These are phyloP conservation scores for Drosophila neonasuta DNA, from an alignment of 2,888 invertebrate genomes.

Conservation along the genomic window DNA sequence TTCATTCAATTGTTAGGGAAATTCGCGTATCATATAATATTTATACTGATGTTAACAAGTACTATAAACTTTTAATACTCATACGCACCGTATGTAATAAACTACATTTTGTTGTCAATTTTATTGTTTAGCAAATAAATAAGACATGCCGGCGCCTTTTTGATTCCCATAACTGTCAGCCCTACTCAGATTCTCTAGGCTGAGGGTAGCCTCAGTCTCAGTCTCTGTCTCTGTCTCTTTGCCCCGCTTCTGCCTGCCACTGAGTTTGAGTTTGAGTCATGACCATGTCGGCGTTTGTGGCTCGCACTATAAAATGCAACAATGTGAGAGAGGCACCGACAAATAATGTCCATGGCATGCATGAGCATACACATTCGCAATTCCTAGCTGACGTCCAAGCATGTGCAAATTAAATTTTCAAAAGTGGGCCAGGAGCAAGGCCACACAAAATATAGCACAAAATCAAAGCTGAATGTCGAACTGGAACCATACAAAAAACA, in stretches of 20 bases:
- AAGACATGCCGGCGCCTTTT: constrained; percentile 38
- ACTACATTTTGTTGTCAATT: constrained; percentile 24
- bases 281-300: constrained; percentile 24
- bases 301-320: constrained; percentile 43
- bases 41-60: constrained; percentile 4
- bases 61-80: constrained; percentile 25
- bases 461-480: constrained; percentile 9
- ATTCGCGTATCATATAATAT: neutral
- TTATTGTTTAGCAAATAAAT: constrained; percentile 41
- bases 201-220: too few relatives aligned
- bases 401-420: constrained; percentile 63
- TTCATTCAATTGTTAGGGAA: neutral
- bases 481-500: neutral
- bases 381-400: constrained; percentile 26
- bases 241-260: too few relatives aligned
- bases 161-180: constrained; percentile 9
- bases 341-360: constrained; percentile 41
- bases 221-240: too few relatives aligned
- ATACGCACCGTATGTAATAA: constrained; percentile 36
- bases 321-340: constrained; percentile 38
- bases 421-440: constrained; percentile 4
- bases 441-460: neutral
- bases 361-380: constrained; percentile 25
- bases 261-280: constrained; percentile 3
- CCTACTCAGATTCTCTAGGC: neutral